These are phyloP conservation scores for Tapera naevia DNA, from an alignment of 2,797 vertebrate genomes.

Conservation along the genomic window DNA sequence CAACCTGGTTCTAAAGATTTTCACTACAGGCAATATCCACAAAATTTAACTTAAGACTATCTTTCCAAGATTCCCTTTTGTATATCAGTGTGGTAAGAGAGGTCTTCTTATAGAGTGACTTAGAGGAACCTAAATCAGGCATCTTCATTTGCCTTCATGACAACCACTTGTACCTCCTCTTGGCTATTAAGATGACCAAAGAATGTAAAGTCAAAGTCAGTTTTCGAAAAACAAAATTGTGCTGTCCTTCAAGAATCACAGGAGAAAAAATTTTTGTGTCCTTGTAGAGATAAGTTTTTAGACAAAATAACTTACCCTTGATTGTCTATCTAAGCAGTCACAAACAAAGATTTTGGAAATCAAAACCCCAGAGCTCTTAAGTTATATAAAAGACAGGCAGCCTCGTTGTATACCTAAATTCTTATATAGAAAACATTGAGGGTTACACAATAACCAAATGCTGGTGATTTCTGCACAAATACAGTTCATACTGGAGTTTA, in stretches of 20 bases:
- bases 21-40: neutral
- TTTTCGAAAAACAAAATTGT: neutral
- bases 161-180: neutral
- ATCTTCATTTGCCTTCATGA: neutral
- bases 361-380: neutral
- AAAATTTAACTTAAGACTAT: neutral
- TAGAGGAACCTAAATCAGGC: neutral
- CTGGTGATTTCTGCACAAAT: neutral
- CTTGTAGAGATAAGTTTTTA: neutral
- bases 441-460: neutral
- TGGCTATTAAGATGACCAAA: neutral
- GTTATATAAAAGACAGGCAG: slow-evolving; percentile 10
- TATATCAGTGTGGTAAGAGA: neutral
- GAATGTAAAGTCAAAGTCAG: neutral
- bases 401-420: neutral
- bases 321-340: neutral
- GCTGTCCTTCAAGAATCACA: neutral
- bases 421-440: neutral
- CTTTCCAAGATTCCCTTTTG: neutral
- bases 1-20: neutral
- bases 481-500: neutral
- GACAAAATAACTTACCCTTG: neutral
- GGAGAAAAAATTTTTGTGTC: neutral
- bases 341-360: neutral
- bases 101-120: neutral